phyloP scores from a whole-genome alignment of 2,797 vertebrate genomes.

The Taenioides sp. region DNA sequence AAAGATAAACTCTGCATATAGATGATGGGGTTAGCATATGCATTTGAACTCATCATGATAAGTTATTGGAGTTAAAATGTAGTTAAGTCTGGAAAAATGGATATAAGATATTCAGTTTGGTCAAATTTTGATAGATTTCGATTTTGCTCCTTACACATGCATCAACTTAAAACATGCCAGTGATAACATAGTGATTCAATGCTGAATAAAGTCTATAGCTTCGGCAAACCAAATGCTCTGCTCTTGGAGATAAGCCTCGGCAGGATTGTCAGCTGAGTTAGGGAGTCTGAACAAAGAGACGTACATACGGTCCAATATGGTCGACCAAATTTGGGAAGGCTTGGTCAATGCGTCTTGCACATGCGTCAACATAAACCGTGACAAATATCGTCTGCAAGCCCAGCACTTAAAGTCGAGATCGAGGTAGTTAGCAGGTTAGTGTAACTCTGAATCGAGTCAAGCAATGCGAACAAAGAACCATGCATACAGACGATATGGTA shows the following conservation, averaged over 20 bases:
- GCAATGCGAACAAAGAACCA: not conserved
- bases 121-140: not conserved
- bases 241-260: not conserved
- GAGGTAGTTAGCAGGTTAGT: not conserved
- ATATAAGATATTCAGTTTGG: not conserved
- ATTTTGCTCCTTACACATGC: not conserved
- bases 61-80: not conserved
- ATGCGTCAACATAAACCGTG: conserved; percentile 1
- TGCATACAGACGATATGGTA: not conserved
- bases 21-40: not conserved
- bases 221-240: not conserved
- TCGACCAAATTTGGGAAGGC: conserved; percentile 8
- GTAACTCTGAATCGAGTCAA: not conserved
- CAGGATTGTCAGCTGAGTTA: not conserved
- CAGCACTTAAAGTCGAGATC: not conserved
- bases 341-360: conserved; percentile 1
- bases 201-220: not conserved
- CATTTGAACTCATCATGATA: not conserved
- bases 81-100: not conserved
- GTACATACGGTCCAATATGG: conserved; percentile 1
- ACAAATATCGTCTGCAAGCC: not conserved
- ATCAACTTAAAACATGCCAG: not conserved
- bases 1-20: not conserved
- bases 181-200: not conserved
- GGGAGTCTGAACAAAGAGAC: conserved; percentile 3